Percentiles rank a stretch among this genome's conserved stretches.
Conservation (phyloP, 2,888 invertebrate genomes). For the Eumerus sabulonum region DNA sequence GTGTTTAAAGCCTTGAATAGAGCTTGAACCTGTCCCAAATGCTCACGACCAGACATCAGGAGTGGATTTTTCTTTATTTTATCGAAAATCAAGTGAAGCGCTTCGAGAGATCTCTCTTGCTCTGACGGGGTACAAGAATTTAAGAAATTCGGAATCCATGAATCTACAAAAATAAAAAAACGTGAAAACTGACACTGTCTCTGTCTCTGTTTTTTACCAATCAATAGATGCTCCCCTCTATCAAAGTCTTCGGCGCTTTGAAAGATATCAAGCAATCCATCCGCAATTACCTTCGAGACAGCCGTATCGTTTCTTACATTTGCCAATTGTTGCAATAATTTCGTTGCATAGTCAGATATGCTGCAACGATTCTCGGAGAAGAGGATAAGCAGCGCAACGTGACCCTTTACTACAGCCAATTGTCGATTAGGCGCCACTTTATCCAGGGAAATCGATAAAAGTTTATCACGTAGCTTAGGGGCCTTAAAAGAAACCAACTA, state of each 20-base stretch:
- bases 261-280: conserved; percentile 73
- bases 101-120: conserved; percentile 76
- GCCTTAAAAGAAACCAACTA: conserved; percentile 71
- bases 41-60: conserved; percentile 49
- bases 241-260: conserved; percentile 73
- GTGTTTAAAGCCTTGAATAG: conserved; percentile 74
- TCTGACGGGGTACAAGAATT: conserved; percentile 74
- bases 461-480: conserved; percentile 76
- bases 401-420: conserved; percentile 76
- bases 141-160: conserved; percentile 77
- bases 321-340: conserved; percentile 74
- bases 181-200: too few species aligned
- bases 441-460: conserved; percentile 76
- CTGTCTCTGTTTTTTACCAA: conserved; percentile 66
- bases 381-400: conserved; percentile 77
- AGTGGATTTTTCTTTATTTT: conserved; percentile 69
- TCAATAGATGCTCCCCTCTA: conserved; percentile 74
- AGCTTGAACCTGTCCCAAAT: conserved; percentile 32
- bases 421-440: conserved; percentile 76
- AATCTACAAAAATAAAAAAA: conserved; percentile 64
- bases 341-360: conserved; percentile 74
- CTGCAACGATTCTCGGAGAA: conserved; percentile 75
- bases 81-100: conserved; percentile 74
- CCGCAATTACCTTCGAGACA: conserved; percentile 74
- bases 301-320: conserved; percentile 73